A percentile compares a stretch with the other conserved stretches of the same genome.
These are phyloP conservation scores for Microcebus murinus DNA, from an alignment of 2,113 vertebrate genomes.

Conservation along the genomic window DNA sequence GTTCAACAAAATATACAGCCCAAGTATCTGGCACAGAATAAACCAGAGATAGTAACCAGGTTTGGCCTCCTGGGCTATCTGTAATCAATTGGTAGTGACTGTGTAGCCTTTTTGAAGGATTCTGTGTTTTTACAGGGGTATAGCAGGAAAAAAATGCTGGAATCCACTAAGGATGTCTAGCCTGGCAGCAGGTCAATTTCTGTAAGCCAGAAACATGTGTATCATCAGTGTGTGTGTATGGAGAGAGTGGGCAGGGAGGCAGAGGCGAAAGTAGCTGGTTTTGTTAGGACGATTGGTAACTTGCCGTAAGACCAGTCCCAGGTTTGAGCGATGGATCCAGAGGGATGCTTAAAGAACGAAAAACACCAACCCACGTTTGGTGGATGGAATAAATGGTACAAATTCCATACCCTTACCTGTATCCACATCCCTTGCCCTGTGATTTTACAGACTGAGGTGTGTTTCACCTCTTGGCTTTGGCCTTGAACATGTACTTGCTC, in stretches of 20 bases:
- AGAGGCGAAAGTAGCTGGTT: background rate
- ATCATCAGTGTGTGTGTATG: background rate
- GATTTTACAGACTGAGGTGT: background rate
- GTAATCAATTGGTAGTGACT: background rate
- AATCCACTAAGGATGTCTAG: background rate
- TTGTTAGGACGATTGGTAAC: background rate
- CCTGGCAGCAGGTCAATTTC: background rate
- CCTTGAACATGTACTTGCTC: background rate
- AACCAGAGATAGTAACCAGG: background rate
- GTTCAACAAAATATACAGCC: background rate
- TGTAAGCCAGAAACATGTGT: background rate
- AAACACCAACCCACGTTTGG: background rate
- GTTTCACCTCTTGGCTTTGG: background rate
- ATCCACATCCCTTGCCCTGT: background rate
- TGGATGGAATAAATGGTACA: background rate
- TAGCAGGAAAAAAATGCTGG: background rate
- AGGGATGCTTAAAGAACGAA: background rate
- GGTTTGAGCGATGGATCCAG: background rate
- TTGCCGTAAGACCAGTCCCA: background rate
- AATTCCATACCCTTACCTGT: background rate
- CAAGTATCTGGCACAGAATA: background rate
- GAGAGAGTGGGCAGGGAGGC: too few relatives aligned
- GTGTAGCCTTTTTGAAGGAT: background rate
- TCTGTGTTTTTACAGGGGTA: background rate
- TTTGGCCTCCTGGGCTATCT: background rate